Evolutionary conservation across 1,140 invertebrate genomes (phyloP), one percentile per base, ranked within the genome.

Genomic region (Orius laevigatus): DNA sequence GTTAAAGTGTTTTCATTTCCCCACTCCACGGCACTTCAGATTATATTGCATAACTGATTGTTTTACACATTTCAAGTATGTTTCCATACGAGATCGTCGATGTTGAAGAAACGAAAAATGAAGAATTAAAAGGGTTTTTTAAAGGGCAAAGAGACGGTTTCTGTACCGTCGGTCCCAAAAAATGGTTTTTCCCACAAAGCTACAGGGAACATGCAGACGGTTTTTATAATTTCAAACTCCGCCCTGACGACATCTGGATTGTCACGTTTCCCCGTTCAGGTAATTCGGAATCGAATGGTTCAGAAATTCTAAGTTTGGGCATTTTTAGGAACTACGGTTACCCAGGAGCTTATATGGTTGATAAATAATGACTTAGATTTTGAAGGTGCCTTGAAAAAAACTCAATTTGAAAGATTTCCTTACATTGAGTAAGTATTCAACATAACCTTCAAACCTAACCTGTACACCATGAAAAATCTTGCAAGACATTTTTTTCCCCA

Each of bases 211-310:
- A 81, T 54, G 78, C 78, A 1, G 58, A 70, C 35, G 64, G 70
- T 16, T 79, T 78, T 60, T 81, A 79, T 58, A 79, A 81, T 57
- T 81, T 86, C 5, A 34, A 34, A 10, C 11, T 49, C 12, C 35
- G 53, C 14, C 25, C 34, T 9, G 51, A 52, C 54, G 84, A 87
- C 58, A 69, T 76, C 0, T 84, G 79, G 67, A 70, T 89, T 10
- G 58, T 75, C 3, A 80, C 79, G 1, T 84, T 78, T 63, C 83
- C 84, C 2, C 70, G 84, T 64, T 85, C 82, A 60, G 81, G 80
- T 77, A 62, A 59, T 50, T 48, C n/a, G n/a, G n/a, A n/a, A n/a
- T n/a, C n/a, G n/a, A n/a, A n/a, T n/a, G n/a, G n/a, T n/a, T n/a
- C n/a, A n/a, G n/a, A n/a, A n/a, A n/a, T n/a, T n/a, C n/a, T n/a